Conservation (phyloP, 2,797 vertebrate species). For the Tolypeutes matacus region DNA sequence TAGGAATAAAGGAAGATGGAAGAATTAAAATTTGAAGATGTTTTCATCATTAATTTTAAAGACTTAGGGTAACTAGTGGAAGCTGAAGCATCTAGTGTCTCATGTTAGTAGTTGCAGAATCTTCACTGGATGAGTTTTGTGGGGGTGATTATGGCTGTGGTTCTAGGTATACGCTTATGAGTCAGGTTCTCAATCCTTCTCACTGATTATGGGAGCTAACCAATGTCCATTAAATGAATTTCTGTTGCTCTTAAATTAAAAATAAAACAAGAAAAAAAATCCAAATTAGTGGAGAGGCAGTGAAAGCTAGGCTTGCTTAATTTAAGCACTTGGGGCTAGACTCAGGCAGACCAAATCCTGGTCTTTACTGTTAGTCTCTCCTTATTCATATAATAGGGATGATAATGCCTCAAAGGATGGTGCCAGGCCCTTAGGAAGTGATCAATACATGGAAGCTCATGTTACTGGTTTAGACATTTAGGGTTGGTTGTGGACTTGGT, state of each 20-base stretch:
- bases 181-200: background rate
- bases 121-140: background rate
- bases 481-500: background rate
- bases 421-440: background rate
- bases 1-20: background rate
- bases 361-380: background rate
- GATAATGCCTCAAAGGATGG: background rate
- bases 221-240: background rate
- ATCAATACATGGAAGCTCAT: background rate
- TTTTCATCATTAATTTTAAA: background rate
- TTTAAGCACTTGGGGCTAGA: background rate
- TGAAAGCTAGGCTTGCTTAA: background rate
- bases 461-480: background rate
- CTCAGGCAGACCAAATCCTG: background rate
- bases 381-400: background rate
- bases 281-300: background rate
- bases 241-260: slow-evolving; percentile 11
- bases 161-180: background rate
- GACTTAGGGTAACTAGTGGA: background rate
- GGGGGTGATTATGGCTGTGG: background rate
- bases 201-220: background rate
- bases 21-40: background rate
- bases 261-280: background rate
- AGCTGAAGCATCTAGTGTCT: background rate
- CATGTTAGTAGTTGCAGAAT: background rate